Evolutionary conservation across 2,888 invertebrate genomes (phyloP), one percentile per base, ranked within the genome.

Genomic region (Mythimna vitellina): DNA sequence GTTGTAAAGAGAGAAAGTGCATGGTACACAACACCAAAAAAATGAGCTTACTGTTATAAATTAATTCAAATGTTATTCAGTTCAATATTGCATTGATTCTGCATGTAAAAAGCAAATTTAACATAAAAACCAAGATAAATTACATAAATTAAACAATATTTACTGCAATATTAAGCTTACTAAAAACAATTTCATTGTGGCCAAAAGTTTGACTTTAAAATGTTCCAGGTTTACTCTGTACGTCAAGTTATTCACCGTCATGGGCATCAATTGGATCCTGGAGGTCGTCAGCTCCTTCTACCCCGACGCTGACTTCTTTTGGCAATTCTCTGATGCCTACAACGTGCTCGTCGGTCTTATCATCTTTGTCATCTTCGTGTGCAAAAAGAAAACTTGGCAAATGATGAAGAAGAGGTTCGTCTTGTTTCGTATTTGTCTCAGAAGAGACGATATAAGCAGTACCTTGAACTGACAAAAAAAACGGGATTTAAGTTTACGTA

Each of bases 181-280:
- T 56, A 51, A 70, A n/a, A 78, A 65, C 79, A 46, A 57, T 73
- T 82, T 80, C 38, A 80, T 53, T 80, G 80, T 67, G 74, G 73
- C 67, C 82, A 74, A n/a, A 72, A 75, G 72, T 76, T 57, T 72
- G 60, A 66, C 20, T 51, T 81, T 84, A 9, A 78, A 71, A 68
- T 80, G 73, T 92, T 93, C n/a, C 94, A 98, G 98, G 89, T 97
- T 97, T 81, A 94, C 97, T 70, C 93, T 98, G 1, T 98, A 98
- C 90, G 83, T 98, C 78, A 98, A 98, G 88, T 92, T 98, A 29
- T 97, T 98, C 87, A 93, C 97, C 71, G 97, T 98, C 12, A 98
- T 98, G 97, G 98, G 98, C 3, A 96, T 98, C 78, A 98, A 97
- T 89, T 98, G 98, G 98, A 95, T 97, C n/a, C 95, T 97, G 92